A percentile compares a stretch with the other conserved stretches of the same genome.
Conservation (phyloP, 2,113 vertebrate genomes). For the Chaetodon trifascialis region DNA sequence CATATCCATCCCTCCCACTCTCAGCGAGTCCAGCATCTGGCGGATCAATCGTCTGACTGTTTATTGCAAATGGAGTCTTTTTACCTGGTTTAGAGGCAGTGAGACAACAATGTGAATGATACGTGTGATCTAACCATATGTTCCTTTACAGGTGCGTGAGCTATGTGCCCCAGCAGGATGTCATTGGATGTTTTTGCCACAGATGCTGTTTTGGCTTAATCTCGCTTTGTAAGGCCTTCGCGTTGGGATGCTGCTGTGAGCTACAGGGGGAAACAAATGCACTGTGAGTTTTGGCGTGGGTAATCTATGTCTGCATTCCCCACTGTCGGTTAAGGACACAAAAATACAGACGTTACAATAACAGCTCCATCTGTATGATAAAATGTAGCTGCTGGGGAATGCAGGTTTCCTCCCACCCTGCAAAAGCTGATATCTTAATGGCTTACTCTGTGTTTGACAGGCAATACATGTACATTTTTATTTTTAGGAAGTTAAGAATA, state of each 20-base stretch:
- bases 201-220: constrained; percentile 33
- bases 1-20: constrained; percentile 34
- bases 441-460: constrained; percentile 14
- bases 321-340: constrained; percentile 5
- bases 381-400: constrained; percentile 13
- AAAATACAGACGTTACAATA: constrained; percentile 5
- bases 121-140: constrained; percentile 32
- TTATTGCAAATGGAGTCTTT: constrained; percentile 46
- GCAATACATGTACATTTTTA: constrained; percentile 10
- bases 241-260: constrained; percentile 26
- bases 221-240: constrained; percentile 1
- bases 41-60: constrained; percentile 56
- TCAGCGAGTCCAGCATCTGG: constrained; percentile 51
- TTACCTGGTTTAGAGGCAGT: constrained; percentile 28
- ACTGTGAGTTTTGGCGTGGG: constrained; percentile 14
- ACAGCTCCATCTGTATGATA: constrained; percentile 44
- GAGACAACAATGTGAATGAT: constrained; percentile 5
- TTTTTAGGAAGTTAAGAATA: not conserved
- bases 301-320: constrained; percentile 33
- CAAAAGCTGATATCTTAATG: constrained; percentile 25
- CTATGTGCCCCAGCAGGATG: not conserved
- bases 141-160: not conserved
- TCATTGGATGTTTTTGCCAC: not conserved
- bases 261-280: constrained; percentile 9
- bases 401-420: not conserved